These are phyloP conservation scores for Pempheris klunzingeri DNA, from an alignment of 2,797 vertebrate genomes.

Conservation along the genomic window DNA sequence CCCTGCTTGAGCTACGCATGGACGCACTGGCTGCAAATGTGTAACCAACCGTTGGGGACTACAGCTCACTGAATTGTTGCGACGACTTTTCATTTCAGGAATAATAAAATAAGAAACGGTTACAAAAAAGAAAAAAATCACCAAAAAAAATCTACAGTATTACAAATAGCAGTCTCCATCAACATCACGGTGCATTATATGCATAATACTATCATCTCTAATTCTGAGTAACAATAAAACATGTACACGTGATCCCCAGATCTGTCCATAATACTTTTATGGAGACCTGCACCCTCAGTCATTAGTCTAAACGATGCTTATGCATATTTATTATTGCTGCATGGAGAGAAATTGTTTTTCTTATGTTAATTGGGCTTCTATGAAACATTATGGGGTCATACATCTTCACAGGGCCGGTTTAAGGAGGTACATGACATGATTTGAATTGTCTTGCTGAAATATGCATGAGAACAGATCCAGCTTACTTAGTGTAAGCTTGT, in stretches of 20 bases:
- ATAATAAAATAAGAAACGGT: neutral
- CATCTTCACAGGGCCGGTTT: constrained; percentile 8
- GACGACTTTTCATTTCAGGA: constrained; percentile 26
- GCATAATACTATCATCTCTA: neutral
- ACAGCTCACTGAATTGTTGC: constrained; percentile 22
- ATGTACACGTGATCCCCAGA: constrained; percentile 23
- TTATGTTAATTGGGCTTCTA: neutral
- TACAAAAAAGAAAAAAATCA: neutral
- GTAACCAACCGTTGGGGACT: constrained; percentile 24
- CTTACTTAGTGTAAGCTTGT: constrained; percentile 44
- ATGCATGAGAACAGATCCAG: constrained; percentile 34
- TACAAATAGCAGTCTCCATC: neutral
- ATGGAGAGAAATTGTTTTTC: neutral
- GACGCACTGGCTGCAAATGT: constrained; percentile 58
- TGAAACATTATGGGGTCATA: neutral
- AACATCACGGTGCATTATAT: constrained; percentile 6
- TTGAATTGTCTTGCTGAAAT: constrained; percentile 26
- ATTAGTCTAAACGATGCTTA: neutral
- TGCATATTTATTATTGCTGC: neutral
- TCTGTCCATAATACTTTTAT: constrained; percentile 19
- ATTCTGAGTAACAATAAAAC: constrained; percentile 11
- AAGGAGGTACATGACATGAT: neutral
- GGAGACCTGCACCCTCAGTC: constrained; percentile 19
- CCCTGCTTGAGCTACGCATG: constrained; percentile 66
- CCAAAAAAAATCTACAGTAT: neutral